These are phyloP conservation scores for Oenanthe melanoleuca DNA, from an alignment of 2,113 vertebrate species.

Conservation along the genomic window DNA sequence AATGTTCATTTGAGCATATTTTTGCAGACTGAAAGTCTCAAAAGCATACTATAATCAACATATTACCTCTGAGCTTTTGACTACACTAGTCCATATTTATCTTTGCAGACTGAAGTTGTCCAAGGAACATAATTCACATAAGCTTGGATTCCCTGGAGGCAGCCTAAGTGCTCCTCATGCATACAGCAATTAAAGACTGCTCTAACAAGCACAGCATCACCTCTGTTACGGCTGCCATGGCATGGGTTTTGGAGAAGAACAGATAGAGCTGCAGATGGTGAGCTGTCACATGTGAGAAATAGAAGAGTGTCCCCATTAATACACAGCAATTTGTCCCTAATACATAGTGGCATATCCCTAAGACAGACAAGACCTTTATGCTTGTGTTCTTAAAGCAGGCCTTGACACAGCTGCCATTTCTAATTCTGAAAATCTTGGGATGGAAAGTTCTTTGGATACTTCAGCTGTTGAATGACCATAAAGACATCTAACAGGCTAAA, in stretches of 20 bases:
- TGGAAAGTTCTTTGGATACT: neutral
- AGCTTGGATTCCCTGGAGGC: neutral
- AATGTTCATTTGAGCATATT: neutral
- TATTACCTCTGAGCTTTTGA: neutral
- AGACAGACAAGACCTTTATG: neutral
- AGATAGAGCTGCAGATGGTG: neutral
- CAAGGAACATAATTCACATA: neutral
- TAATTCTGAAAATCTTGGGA: neutral
- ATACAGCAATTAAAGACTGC: neutral
- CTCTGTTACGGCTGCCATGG: neutral
- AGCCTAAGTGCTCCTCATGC: neutral
- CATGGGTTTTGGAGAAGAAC: neutral
- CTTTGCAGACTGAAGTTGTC: neutral
- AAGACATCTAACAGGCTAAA: neutral
- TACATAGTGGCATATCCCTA: neutral
- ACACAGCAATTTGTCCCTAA: neutral
- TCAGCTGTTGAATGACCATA: neutral
- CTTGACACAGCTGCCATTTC: neutral
- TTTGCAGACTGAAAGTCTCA: neutral
- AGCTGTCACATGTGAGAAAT: neutral
- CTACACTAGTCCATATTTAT: neutral
- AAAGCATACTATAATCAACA: neutral
- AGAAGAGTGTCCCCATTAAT: neutral
- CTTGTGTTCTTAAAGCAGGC: neutral
- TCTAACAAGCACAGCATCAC: slow-evolving; percentile 10